Evolutionary conservation across 2,888 invertebrate genomes (phyloP), one percentile per base, ranked within the genome.

Genomic region (Tetranychus truncatus): DNA sequence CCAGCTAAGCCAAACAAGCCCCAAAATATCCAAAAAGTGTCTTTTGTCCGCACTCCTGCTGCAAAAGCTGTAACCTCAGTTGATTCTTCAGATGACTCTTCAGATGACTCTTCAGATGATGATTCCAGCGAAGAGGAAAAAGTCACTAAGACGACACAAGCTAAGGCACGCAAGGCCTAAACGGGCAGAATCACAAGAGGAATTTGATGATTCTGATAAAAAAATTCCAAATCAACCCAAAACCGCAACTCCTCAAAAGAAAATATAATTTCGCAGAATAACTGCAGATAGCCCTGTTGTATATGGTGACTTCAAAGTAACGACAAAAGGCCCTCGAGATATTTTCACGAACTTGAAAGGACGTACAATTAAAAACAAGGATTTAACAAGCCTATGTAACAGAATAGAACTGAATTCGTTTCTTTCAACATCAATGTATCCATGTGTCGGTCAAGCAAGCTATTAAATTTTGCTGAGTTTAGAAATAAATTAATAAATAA

Each of bases 301-400:
- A 24, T 24, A 5, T 24, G 69, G 69, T 20, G 69, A 21, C 5
- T 69, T 69, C 69, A 69, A 20, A 69, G 20, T 69, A 11, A 69
- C 8, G 6, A 8, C 20, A 20, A 69, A 69, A 69, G 21, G 6
- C 20, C 34, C 69, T 20, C 18, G 20, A 1, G 34, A 69, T 24
- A 18, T 1, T 20, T 69, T 24, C 34, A 24, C 21, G 4, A 24
- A 69, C 34, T 69, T 69, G 34, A 69, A 69, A 24, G 69, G 69
- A 24, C 5, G 20, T 20, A 9, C 20, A 69, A 20, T 69, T 69
- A 69, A 21, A 69, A 69, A 24, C 1, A 24, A 69, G 69, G 69
- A 20, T 69, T 69, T 4, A 69, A 69, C 69, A 69, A 69, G 24
- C 69, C 69, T 6, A 69, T 69, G 69, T 69, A 69, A 24, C 55